A percentile compares a stretch with the other conserved stretches of the same genome.
These are phyloP conservation scores for Rhagonycha lutea DNA, from an alignment of 2,888 invertebrate genomes.

Conservation along the genomic window DNA sequence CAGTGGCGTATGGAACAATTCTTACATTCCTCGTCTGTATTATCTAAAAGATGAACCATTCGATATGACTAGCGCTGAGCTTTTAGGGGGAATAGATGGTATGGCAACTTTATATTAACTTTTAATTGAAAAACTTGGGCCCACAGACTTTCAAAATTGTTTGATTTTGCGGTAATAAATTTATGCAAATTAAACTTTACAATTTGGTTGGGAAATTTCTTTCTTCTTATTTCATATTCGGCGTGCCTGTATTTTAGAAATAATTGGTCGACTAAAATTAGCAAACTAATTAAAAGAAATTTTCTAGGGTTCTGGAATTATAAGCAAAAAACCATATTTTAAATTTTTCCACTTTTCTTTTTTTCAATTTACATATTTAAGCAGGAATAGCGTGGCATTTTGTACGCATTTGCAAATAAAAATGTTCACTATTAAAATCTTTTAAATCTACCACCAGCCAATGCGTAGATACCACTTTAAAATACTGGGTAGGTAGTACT, in stretches of 20 bases:
- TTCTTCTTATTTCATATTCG: background rate
- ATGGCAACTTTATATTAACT: slow-evolving; percentile 28
- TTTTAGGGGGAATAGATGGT: slow-evolving; percentile 73
- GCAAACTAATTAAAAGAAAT: background rate
- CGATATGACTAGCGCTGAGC: slow-evolving; percentile 71
- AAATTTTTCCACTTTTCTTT: no score
- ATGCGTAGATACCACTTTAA: no score
- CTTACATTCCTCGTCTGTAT: slow-evolving; percentile 61
- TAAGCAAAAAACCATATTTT: no score
- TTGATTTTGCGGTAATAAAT: background rate
- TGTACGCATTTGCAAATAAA: no score
- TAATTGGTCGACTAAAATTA: background rate
- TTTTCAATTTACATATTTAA: no score
- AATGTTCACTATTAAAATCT: no score
- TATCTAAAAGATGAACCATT: slow-evolving; percentile 61
- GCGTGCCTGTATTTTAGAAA: no score
- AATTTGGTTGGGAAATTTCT: background rate
- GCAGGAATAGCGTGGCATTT: no score
- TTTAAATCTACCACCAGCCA: no score
- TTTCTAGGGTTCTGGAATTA: background rate
- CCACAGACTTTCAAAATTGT: background rate
- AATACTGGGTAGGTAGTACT: no score
- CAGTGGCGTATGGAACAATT: slow-evolving; percentile 69
- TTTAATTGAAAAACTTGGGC: slow-evolving; percentile 1
- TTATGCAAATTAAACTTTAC: background rate